phyloP scores from a whole-genome alignment of 2,888 invertebrate genomes.

The Zaprionus obscuricornis region DNA sequence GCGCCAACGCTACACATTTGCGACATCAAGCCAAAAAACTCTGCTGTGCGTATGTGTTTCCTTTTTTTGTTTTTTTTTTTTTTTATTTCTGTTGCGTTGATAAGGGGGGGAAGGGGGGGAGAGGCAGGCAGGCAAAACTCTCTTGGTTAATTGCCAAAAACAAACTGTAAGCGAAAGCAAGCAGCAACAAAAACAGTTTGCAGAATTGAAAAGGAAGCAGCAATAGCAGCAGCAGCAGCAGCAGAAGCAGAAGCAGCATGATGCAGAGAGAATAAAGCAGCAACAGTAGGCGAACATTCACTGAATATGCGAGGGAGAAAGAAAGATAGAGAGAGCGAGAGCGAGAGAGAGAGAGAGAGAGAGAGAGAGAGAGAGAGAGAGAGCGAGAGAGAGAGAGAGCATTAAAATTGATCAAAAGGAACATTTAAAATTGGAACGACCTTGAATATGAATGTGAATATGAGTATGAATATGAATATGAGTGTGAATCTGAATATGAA shows the following conservation, averaged over 20 bases:
- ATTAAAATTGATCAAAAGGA: too few relatives aligned
- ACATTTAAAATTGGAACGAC: too few relatives aligned
- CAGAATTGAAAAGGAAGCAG: too few relatives aligned
- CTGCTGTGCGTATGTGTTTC: conserved; percentile 56
- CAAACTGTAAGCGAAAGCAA: conserved; percentile 39
- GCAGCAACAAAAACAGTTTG: too few relatives aligned
- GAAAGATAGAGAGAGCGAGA: not conserved
- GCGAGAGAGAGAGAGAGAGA: not conserved
- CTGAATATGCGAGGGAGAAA: not conserved
- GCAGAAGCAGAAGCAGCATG: conserved; percentile 29
- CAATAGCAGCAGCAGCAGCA: not conserved
- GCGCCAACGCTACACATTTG: too few relatives aligned
- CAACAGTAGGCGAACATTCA: conserved; percentile 1
- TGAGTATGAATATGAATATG: too few relatives aligned
- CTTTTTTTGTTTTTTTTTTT: conserved; percentile 21
- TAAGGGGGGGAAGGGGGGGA: not conserved
- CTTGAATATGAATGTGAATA: too few relatives aligned
- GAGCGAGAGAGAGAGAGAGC: not conserved
- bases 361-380: not conserved
- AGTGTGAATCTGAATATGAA: too few relatives aligned
- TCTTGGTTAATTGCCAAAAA: conserved; percentile 58
- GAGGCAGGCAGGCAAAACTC: conserved; percentile 31
- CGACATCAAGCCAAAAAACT: too few relatives aligned
- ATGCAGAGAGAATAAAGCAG: too few relatives aligned
- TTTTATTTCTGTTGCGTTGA: not conserved